phyloP scores from a whole-genome alignment of 2,113 vertebrate genomes.

The Spheniscus mendiculus region DNA sequence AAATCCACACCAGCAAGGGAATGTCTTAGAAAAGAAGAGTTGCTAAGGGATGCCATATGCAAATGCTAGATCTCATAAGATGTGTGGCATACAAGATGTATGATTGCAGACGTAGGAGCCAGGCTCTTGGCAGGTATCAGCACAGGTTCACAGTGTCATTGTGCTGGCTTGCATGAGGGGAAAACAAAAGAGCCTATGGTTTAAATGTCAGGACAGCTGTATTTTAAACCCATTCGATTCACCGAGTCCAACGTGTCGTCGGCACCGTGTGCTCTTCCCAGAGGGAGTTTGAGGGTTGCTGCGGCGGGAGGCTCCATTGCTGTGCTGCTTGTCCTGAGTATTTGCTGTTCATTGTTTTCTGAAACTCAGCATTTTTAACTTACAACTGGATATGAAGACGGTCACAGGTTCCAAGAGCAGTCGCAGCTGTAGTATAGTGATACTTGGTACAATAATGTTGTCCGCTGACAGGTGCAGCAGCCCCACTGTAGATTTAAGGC shows the following conservation, averaged over 20 bases:
- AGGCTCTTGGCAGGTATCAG: neutral
- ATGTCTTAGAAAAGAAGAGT: neutral
- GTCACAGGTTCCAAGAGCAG: neutral
- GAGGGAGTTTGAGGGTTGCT: neutral
- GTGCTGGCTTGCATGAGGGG: neutral
- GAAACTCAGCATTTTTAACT: neutral
- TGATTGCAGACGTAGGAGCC: neutral
- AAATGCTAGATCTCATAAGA: rapidly evolving
- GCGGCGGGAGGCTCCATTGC: rapidly evolving
- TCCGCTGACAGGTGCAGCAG: rapidly evolving
- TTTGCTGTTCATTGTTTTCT: neutral
- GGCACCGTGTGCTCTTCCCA: rapidly evolving
- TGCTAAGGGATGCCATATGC: neutral
- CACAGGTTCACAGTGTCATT: neutral
- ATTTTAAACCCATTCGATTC: neutral
- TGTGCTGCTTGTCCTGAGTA: neutral
- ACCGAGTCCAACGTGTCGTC: rapidly evolving
- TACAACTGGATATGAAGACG: neutral
- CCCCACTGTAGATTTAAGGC: neutral
- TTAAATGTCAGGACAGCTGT: neutral
- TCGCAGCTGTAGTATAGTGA: rapidly evolving
- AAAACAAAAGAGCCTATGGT: neutral
- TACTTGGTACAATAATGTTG: rapidly evolving
- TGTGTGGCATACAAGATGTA: rapidly evolving
- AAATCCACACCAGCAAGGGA: neutral